Conservation (phyloP, 2,797 vertebrate genomes). For the Tenualosa thibaudeaui region DNA sequence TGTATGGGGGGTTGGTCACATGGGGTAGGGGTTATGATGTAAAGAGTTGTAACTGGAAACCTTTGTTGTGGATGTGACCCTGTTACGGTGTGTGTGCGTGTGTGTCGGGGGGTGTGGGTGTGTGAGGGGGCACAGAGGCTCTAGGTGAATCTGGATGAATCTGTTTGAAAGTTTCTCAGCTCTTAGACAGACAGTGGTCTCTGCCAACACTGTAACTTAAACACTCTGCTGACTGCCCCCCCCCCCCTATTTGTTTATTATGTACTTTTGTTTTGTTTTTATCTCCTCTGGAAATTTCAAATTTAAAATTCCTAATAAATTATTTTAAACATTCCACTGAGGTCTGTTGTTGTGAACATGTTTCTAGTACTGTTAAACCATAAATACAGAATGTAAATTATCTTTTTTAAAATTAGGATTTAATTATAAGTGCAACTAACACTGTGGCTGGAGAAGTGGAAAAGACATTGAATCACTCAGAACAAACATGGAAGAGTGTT, state of each 20-base stretch:
- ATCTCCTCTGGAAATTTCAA: conserved; percentile 80
- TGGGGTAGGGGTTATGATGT: conserved; percentile 63
- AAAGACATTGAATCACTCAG: neutral
- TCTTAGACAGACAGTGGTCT: conserved; percentile 48
- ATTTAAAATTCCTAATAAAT: conserved; percentile 99
- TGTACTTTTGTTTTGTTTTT: conserved; percentile 71
- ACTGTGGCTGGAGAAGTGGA: neutral
- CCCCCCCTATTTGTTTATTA: conserved; percentile 54
- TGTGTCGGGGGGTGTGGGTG: neutral
- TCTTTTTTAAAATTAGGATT: neutral
- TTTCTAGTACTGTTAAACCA: neutral
- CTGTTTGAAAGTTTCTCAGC: conserved; percentile 21
- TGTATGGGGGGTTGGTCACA: conserved; percentile 56
- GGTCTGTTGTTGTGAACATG: conserved; percentile 25
- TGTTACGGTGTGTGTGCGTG: neutral
- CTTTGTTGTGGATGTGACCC: conserved; percentile 41
- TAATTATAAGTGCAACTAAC: neutral
- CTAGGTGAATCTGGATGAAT: neutral
- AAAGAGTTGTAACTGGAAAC: conserved; percentile 53
- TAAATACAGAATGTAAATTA: neutral
- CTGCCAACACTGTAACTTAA: conserved; percentile 57
- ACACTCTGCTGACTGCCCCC: conserved; percentile 49
- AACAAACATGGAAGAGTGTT: neutral
- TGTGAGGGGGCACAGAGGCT: conserved; percentile 7
- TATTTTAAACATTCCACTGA: conserved; percentile 86